A percentile compares a stretch with the other conserved stretches of the same genome.
Evolutionary conservation across 2,888 invertebrate genomes (phyloP).

Genomic region (Taphrorychus bicolor): DNA sequence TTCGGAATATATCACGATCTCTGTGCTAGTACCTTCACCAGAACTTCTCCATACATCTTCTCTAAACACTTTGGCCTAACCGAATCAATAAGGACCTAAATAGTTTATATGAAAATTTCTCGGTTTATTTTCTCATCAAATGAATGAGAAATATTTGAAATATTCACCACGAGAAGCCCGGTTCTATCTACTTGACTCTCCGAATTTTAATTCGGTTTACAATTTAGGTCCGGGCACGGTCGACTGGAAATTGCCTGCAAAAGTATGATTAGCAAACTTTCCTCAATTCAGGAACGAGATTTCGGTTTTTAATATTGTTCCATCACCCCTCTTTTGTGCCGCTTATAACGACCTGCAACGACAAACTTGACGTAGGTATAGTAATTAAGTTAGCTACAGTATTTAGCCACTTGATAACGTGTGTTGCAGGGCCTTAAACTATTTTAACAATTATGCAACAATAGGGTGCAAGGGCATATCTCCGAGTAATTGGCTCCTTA

Average conservation of each 20-base stretch:
- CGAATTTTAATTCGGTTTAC: conserved; percentile 2
- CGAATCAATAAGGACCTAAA: too few species aligned
- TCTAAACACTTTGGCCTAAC: too few species aligned
- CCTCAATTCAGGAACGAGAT: not conserved
- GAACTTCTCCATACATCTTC: too few species aligned
- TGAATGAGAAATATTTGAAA: too few species aligned
- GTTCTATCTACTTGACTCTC: not conserved
- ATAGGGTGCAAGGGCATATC: not conserved
- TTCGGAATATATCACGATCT: too few species aligned
- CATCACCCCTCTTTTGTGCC: too few species aligned
- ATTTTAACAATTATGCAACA: conserved; percentile 3
- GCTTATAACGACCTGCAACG: too few species aligned
- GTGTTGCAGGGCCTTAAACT: too few species aligned
- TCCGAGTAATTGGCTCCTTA: conserved; percentile 6
- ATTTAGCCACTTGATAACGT: not conserved
- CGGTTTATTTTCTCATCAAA: too few species aligned
- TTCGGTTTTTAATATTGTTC: not conserved
- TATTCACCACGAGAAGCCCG: too few species aligned
- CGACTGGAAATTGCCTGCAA: conserved; percentile 1
- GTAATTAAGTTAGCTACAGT: not conserved
- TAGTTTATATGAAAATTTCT: too few species aligned
- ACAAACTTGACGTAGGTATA: not conserved
- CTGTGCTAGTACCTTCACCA: too few species aligned
- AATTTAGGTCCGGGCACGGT: not conserved
- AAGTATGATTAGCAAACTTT: conserved; percentile 7